phyloP scores from a whole-genome alignment of 2,797 vertebrate species.

The Phataginus tetradactyla region DNA sequence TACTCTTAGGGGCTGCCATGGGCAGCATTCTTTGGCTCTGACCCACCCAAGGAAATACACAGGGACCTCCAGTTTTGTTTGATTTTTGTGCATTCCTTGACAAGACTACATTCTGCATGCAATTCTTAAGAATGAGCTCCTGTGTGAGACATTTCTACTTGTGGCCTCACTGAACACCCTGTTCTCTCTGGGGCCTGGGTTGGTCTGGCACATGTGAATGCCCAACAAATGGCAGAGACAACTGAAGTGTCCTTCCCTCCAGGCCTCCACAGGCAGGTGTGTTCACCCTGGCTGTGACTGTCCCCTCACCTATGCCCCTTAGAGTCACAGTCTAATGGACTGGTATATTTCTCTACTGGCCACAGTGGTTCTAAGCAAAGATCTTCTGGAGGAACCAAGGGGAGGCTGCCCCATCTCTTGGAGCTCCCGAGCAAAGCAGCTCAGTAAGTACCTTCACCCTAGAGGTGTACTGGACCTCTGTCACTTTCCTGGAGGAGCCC shows the following conservation, averaged over 20 bases:
- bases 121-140: neutral
- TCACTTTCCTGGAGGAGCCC: neutral
- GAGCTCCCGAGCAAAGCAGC: neutral
- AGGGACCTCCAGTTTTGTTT: neutral
- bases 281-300: neutral
- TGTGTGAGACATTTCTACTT: neutral
- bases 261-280: neutral
- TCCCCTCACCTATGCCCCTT: neutral
- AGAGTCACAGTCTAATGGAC: neutral
- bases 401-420: neutral
- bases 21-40: neutral
- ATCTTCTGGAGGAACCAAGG: neutral
- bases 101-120: neutral
- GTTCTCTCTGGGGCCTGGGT: neutral
- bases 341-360: neutral
- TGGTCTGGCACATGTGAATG: neutral
- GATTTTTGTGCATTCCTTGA: neutral
- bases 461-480: neutral
- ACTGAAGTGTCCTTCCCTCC: neutral
- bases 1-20: neutral
- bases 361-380: neutral
- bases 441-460: neutral
- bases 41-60: neutral
- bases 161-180: neutral
- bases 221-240: neutral